These are phyloP conservation scores for Myodes glareolus DNA, from an alignment of 2,113 vertebrate genomes.

Conservation along the genomic window DNA sequence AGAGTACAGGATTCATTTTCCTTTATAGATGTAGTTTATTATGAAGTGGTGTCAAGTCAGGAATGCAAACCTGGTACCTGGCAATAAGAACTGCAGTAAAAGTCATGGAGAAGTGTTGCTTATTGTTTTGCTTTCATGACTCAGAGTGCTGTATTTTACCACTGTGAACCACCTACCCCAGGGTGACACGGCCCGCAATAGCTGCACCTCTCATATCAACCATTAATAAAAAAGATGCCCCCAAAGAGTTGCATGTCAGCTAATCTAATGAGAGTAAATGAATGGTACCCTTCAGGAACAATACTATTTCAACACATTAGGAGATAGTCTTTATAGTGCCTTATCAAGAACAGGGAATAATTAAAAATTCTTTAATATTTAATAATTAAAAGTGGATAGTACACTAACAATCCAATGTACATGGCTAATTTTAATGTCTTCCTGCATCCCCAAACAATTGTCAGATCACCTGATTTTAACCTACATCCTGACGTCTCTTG, in stretches of 20 bases:
- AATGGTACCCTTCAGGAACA: neutral
- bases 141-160: neutral
- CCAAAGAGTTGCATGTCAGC: neutral
- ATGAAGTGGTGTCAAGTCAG: neutral
- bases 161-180: neutral
- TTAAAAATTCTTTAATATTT: slow-evolving; percentile 41
- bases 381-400: too few species aligned
- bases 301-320: neutral
- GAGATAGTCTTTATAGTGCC: slow-evolving; percentile 11
- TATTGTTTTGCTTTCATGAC: neutral
- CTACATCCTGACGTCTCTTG: neutral
- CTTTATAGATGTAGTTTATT: neutral
- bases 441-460: slow-evolving; percentile 47
- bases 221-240: neutral
- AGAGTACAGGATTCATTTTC: neutral
- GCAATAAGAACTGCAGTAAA: neutral
- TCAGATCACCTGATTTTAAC: slow-evolving; percentile 66
- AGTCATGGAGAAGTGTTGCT: neutral
- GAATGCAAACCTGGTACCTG: neutral
- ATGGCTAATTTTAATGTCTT: slow-evolving; percentile 58
- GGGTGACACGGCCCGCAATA: neutral
- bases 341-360: slow-evolving; percentile 52
- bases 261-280: neutral
- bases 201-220: neutral
- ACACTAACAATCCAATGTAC: neutral